Evolutionary conservation across 2,888 invertebrate species (phyloP), one percentile per base, ranked within the genome.

Genomic region (Stenurella melanura): DNA sequence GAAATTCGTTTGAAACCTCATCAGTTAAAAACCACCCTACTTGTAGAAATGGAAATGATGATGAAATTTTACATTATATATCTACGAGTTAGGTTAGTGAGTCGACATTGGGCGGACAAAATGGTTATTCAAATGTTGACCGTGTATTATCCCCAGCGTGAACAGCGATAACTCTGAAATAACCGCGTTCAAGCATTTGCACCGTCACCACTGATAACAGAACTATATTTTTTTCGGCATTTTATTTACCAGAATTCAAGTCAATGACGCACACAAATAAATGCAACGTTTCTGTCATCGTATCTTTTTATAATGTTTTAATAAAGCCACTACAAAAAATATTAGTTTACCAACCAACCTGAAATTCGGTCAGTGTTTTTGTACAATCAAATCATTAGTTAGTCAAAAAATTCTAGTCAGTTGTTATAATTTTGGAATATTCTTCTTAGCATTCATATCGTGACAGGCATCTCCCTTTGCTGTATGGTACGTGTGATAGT

Each of bases 121-220:
- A 75, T 30, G 71, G 66, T 68, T 67, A 80, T 80, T 80, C 75
- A 80, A 78, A 80, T 75, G 77, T 76, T 78, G 78, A 69, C 76
- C 61, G 60, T 77, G 78, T 73, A 78, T 74, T 77, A 79, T 75
- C 74, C 78, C 71, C 80, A 78, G 82, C 80, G 80, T 78, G 78
- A 80, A 82, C 79, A 76, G 78, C 80, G 82, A 81, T 82, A 82
- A 80, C 76, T 81, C 79, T 76, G 75, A 68, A 81, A 80, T 81
- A 77, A 78, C 78, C 76, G 81, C 80, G 80, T 77, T 80, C 79
- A 79, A 78, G 78, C 81, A 76, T 80, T 81, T 78, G 79, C 80
- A 76, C 74, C 73, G 75, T 73, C 64, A 64, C 42, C 64, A 71
- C 78, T 80, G 82, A 82, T 82, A 82, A 82, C 78, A 77, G 11